phyloP scores from a whole-genome alignment of 2,113 vertebrate species.

The Psophia crepitans region DNA sequence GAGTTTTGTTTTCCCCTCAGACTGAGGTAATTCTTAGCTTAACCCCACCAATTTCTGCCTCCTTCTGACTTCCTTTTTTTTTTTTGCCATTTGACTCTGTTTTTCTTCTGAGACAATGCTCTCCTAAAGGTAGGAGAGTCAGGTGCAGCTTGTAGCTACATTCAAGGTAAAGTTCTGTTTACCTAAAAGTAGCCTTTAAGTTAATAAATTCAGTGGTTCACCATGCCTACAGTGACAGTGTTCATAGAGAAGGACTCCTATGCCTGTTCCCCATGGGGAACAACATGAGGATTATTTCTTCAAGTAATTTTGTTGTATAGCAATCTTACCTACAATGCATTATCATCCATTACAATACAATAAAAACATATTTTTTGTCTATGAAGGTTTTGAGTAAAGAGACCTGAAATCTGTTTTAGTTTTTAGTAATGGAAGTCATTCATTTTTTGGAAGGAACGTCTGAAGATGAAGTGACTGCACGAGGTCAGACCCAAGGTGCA shows the following conservation, averaged over 20 bases:
- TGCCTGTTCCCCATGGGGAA: background rate
- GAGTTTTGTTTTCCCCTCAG: background rate
- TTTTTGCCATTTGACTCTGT: background rate
- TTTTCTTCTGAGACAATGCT: background rate
- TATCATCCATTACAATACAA: background rate
- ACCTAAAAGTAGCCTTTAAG: background rate
- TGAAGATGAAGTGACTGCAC: background rate
- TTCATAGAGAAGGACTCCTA: background rate
- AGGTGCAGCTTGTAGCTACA: background rate
- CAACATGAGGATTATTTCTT: background rate
- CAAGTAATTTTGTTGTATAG: background rate
- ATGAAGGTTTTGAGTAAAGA: background rate
- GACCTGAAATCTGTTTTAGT: background rate
- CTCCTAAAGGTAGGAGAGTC: background rate
- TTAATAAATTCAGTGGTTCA: background rate
- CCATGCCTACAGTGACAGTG: background rate
- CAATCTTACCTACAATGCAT: background rate
- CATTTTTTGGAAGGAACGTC: background rate
- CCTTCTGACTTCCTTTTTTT: rapidly evolving
- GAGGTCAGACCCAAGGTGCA: background rate
- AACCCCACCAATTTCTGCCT: background rate
- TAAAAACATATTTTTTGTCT: background rate
- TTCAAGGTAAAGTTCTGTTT: background rate
- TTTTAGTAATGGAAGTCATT: background rate
- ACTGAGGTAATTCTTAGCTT: background rate